Conservation (phyloP, 2,888 invertebrate genomes). For the Idaea aversata region DNA sequence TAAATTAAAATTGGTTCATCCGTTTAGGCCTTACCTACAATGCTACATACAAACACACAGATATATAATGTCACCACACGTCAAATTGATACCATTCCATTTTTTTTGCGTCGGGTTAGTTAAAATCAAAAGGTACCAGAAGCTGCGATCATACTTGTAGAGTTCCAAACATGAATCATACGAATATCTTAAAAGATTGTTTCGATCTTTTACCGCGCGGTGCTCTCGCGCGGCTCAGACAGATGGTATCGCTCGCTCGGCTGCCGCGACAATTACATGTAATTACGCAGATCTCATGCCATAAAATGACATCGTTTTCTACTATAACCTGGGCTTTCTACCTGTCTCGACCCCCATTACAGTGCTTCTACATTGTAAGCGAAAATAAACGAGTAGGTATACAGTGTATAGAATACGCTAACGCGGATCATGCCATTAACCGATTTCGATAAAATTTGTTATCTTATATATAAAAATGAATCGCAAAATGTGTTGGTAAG, state of each 20-base stretch:
- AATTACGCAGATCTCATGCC: constrained; percentile 1
- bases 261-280: background rate
- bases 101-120: too few relatives aligned
- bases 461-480: too few relatives aligned
- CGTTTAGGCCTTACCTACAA: background rate
- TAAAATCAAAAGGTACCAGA: too few relatives aligned
- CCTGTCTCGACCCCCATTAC: background rate
- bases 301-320: constrained; percentile 3
- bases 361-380: background rate
- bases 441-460: too few relatives aligned
- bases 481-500: too few relatives aligned
- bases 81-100: too few relatives aligned
- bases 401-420: too few relatives aligned
- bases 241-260: constrained; percentile 1
- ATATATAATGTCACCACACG: too few relatives aligned
- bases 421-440: too few relatives aligned
- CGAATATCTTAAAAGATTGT: background rate
- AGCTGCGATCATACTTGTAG: too few relatives aligned
- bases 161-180: background rate
- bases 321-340: background rate
- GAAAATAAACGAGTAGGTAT: background rate
- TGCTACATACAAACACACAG: background rate
- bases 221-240: background rate
- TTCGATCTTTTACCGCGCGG: background rate
- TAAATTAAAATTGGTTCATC: too few relatives aligned